These are phyloP conservation scores for Nephrotoma guestfalica DNA, from an alignment of 2,888 invertebrate species.

Conservation along the genomic window DNA sequence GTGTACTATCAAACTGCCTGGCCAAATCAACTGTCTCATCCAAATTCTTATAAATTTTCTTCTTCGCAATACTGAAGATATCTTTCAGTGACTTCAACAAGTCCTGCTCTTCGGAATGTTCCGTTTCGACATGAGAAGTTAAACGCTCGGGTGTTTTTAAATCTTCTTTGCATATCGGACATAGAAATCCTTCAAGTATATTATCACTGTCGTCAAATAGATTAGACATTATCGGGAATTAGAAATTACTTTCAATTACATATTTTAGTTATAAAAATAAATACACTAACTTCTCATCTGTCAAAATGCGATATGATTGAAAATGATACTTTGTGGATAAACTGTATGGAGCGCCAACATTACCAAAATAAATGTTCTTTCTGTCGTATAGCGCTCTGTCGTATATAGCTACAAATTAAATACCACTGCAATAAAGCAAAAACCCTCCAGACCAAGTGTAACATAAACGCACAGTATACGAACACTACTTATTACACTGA, in stretches of 20 bases:
- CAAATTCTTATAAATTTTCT: slow-evolving; percentile 59
- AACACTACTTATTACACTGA: too few species aligned
- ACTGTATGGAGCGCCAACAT: background rate
- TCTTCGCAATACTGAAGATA: slow-evolving; percentile 80
- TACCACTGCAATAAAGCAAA: too few species aligned
- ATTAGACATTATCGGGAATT: slow-evolving; percentile 9
- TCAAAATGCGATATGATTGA: background rate
- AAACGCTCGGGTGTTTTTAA: slow-evolving; percentile 70
- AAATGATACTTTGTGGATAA: background rate
- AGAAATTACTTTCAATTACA: background rate
- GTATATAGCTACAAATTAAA: too few species aligned
- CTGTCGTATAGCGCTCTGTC: too few species aligned
- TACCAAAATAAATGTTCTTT: too few species aligned
- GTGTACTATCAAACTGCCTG: slow-evolving; percentile 41
- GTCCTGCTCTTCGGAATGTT: slow-evolving; percentile 78
- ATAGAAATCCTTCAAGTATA: slow-evolving; percentile 84
- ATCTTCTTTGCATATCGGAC: slow-evolving; percentile 88
- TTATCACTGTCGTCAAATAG: slow-evolving; percentile 25
- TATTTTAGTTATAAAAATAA: background rate
- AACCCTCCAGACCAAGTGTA: too few species aligned
- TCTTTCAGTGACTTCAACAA: slow-evolving; percentile 66
- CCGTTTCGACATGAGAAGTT: slow-evolving; percentile 76
- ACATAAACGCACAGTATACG: too few species aligned
- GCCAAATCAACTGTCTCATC: slow-evolving; percentile 49
- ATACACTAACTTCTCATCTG: background rate